Evolutionary conservation across 2,888 invertebrate species (phyloP), one percentile per base, ranked within the genome.

Genomic region (Ceramica pisi): DNA sequence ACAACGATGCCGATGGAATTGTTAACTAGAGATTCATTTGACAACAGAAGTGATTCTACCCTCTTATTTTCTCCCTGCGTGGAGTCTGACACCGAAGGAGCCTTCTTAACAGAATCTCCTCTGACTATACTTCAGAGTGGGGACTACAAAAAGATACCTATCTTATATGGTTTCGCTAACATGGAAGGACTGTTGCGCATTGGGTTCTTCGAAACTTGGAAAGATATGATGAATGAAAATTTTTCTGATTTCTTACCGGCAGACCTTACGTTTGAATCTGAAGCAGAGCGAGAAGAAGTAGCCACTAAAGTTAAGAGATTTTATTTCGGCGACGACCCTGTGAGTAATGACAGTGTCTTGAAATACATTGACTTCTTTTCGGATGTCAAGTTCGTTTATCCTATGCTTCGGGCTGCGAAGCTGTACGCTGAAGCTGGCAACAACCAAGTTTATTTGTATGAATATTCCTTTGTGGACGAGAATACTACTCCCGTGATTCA

Each of bases 101-200:
- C 84, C 68, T 89, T 93, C 75, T 81, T 92, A 0, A 74, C 85
- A 3, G 89, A 91, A 31, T 82, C 85, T 16, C 92, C 93, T 1
- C 66, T 87, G 4, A 82, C 84, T 66, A 90, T 90, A 60, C 67
- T 93, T 19, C 88, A 84, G 35, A 87, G 8, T 66, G 80, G 48
- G 82, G 81, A 69, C 90, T 48, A 87, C 84, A 64, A 76, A 71
- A 70, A 21, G 87, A 89, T 14, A 72, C 90, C 90, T 0, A 59
- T 87, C 9, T 61, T 89, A 16, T 87, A 87, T 67, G 90, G 90
- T 2, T 86, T 89, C 72, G 38, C 84, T 31, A 77, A 86, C 50
- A 86, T 84, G 85, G 89, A 90, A 80, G 90, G 90, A 7, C 41
- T 87, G 7, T 21, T 84, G 0, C 81, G 84, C 0, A 31, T 83